Conservation (phyloP, 2,888 invertebrate species). For the Pyrrhia umbra region DNA sequence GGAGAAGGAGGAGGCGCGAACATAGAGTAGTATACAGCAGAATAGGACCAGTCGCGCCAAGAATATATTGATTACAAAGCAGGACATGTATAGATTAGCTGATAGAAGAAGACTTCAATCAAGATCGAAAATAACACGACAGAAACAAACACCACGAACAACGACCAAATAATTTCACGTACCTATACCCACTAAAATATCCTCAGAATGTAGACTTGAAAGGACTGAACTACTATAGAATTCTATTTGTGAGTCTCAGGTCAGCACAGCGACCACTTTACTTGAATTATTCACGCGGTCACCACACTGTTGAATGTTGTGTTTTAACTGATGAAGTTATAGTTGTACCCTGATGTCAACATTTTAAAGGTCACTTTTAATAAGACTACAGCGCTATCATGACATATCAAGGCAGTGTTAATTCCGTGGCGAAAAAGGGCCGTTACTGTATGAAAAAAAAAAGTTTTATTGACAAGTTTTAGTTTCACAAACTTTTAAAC, state of each 20-base stretch:
- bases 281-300: slow-evolving; percentile 68
- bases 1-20: too few relatives aligned
- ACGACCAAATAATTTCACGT: slow-evolving; percentile 19
- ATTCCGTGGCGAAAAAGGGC: background rate
- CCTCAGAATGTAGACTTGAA: slow-evolving; percentile 63
- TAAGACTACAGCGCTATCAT: background rate
- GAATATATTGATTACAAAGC: too few relatives aligned
- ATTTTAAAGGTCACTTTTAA: background rate
- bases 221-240: slow-evolving; percentile 73
- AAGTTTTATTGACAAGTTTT: too few relatives aligned
- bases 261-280: slow-evolving; percentile 58
- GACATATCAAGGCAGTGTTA: background rate
- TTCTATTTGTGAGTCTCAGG: slow-evolving; percentile 75
- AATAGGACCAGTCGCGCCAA: too few relatives aligned
- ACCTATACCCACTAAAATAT: slow-evolving; percentile 17
- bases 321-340: slow-evolving; percentile 51
- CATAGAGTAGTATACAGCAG: too few relatives aligned
- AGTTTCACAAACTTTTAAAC: too few relatives aligned
- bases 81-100: too few relatives aligned
- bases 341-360: slow-evolving; percentile 6
- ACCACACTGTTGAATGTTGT: slow-evolving; percentile 32
- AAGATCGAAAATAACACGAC: background rate
- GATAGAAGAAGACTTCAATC: background rate
- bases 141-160: background rate
- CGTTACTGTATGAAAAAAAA: background rate